A percentile compares a stretch with the other conserved stretches of the same genome.
Conservation (phyloP, 2,113 vertebrate species). For the Ameiurus melas region DNA sequence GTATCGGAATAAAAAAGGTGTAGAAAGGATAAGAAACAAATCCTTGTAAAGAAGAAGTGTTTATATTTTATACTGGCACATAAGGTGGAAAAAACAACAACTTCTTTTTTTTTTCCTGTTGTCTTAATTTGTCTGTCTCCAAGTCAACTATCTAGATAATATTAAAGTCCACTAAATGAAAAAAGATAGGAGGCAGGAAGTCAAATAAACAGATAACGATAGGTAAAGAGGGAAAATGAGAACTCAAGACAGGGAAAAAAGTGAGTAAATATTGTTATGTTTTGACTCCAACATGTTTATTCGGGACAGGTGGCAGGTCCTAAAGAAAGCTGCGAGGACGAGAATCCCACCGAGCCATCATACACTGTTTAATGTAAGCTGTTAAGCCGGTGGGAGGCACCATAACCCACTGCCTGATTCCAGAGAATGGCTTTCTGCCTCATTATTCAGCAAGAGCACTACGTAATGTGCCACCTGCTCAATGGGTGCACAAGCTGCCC, state of each 20-base stretch:
- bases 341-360: conserved; percentile 32
- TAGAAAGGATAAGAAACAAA: neutral
- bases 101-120: neutral
- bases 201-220: neutral
- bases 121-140: neutral
- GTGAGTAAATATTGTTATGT: too few species aligned
- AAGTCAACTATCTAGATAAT: neutral
- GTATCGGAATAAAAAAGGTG: conserved; percentile 2
- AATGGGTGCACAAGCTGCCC: conserved; percentile 28
- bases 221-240: neutral
- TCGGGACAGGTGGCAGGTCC: conserved; percentile 6
- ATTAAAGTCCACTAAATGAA: neutral
- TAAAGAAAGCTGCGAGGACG: conserved; percentile 8
- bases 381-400: conserved; percentile 33
- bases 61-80: neutral
- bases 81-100: neutral
- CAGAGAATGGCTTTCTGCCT: conserved; percentile 28
- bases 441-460: conserved; percentile 33
- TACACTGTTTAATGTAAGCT: conserved; percentile 46
- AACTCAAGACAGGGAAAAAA: neutral
- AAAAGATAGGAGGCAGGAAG: neutral
- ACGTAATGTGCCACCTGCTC: conserved; percentile 40
- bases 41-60: neutral
- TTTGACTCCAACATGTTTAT: conserved; percentile 14
- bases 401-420: conserved; percentile 24